Percentiles rank a stretch among this genome's conserved stretches.
Conservation (phyloP, 2,888 invertebrate genomes). For the Scaptomyza reducta region DNA sequence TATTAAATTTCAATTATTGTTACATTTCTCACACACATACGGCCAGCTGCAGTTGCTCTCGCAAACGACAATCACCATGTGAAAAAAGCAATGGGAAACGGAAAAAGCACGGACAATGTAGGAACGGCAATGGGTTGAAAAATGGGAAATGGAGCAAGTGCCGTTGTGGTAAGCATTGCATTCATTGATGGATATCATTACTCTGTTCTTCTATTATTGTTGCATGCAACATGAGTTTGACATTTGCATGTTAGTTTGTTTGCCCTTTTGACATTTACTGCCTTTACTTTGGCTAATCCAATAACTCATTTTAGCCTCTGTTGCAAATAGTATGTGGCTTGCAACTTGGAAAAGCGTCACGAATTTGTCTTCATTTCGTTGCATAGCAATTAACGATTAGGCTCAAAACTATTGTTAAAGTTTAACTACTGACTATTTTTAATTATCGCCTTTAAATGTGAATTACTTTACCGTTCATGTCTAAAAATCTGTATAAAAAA, state of each 20-base stretch:
- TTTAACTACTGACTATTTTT: not conserved
- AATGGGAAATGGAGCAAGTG: constrained; percentile 65
- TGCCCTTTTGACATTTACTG: constrained; percentile 17
- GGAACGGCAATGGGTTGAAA: constrained; percentile 10
- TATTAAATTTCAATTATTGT: constrained; percentile 80
- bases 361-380: not conserved
- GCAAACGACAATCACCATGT: constrained; percentile 36
- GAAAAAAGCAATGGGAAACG: constrained; percentile 54
- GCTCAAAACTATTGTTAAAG: not conserved
- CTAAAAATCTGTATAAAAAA: too few relatives aligned
- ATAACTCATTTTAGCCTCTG: not conserved
- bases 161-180: constrained; percentile 34
- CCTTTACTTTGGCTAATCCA: constrained; percentile 2
- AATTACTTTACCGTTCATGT: too few relatives aligned
- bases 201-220: not conserved
- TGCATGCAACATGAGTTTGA: constrained; percentile 25
- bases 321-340: not conserved
- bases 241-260: constrained; percentile 11
- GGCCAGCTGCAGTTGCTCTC: constrained; percentile 25
- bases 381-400: constrained; percentile 7
- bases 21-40: constrained; percentile 73
- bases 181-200: constrained; percentile 44
- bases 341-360: constrained; percentile 4
- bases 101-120: constrained; percentile 60
- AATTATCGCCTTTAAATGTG: constrained; percentile 3